Evolutionary conservation across 1,140 invertebrate species (phyloP).

Genomic region (Rhyzopertha dominica): DNA sequence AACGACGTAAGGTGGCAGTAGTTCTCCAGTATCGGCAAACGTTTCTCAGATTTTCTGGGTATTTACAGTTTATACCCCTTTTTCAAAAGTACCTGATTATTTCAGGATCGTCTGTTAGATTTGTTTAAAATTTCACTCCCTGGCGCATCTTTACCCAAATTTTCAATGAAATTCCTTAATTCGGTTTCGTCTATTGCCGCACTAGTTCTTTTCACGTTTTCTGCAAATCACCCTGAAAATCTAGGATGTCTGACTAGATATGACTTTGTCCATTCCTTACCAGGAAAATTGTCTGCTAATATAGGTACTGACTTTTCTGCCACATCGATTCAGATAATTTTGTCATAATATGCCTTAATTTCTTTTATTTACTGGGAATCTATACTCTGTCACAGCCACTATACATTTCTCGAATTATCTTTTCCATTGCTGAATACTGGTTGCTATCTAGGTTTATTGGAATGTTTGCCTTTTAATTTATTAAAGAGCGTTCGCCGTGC

Average conservation of each 20-base stretch:
- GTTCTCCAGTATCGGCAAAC: neutral
- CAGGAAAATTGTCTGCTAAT: conserved; percentile 1
- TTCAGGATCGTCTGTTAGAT: neutral
- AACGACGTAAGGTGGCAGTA: too few relatives aligned
- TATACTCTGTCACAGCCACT: neutral
- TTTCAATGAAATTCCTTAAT: neutral
- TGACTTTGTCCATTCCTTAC: neutral
- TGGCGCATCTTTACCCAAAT: too few relatives aligned
- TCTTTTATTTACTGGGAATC: neutral
- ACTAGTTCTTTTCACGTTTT: conserved; percentile 3
- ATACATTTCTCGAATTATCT: conserved; percentile 3
- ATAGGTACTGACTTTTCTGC: neutral
- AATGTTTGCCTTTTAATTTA: conserved; percentile 6
- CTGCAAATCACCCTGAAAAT: neutral
- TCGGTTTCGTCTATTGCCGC: too few relatives aligned
- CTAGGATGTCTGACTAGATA: conserved; percentile 3
- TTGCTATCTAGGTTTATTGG: neutral
- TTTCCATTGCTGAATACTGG: neutral
- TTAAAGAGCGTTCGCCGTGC: neutral
- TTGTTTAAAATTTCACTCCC: too few relatives aligned
- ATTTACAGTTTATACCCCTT: conserved; percentile 1
- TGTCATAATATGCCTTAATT: neutral
- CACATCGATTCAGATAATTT: conserved; percentile 2
- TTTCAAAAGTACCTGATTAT: neutral
- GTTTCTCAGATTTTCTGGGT: neutral